Evolutionary conservation across 2,797 vertebrate species (phyloP).

Genomic region (Alosa sapidissima): DNA sequence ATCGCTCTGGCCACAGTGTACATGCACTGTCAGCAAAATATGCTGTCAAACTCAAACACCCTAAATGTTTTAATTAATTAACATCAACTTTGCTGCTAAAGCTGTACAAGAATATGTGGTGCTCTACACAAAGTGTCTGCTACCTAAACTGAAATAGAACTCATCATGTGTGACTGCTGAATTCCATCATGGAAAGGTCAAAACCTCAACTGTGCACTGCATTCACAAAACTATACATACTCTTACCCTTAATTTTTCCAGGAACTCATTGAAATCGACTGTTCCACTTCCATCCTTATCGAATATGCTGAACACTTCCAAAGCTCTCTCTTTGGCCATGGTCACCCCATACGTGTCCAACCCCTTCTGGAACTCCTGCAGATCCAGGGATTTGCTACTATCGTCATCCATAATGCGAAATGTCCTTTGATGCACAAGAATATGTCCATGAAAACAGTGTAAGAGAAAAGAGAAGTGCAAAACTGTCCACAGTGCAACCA

Average conservation of each 20-base stretch:
- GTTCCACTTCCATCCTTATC: constrained; percentile 68
- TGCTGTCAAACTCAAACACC: too few species aligned
- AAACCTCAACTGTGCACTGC: neutral
- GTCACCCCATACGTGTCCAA: constrained; percentile 63
- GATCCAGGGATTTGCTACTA: constrained; percentile 62
- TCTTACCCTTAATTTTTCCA: constrained; percentile 68
- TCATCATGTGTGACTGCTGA: neutral
- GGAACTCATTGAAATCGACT: constrained; percentile 73
- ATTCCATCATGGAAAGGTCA: neutral
- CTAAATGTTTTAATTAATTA: too few species aligned
- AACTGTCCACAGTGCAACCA: too few species aligned
- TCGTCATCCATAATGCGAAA: constrained; percentile 74
- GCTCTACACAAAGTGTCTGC: too few species aligned
- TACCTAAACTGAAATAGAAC: too few species aligned
- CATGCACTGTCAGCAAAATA: too few species aligned
- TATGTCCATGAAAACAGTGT: neutral
- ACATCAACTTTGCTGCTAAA: too few species aligned
- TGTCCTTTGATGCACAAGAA: constrained; percentile 43
- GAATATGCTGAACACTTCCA: constrained; percentile 62
- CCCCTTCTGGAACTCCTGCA: constrained; percentile 66
- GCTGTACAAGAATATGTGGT: too few species aligned
- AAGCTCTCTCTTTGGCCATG: constrained; percentile 54
- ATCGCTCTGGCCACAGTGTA: too few species aligned
- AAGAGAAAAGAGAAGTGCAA: too few species aligned
- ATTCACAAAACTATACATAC: neutral